Percentiles rank a stretch among this genome's conserved stretches.
phyloP scores from a whole-genome alignment of 2,888 invertebrate species.

The Ophion obscuratus region DNA sequence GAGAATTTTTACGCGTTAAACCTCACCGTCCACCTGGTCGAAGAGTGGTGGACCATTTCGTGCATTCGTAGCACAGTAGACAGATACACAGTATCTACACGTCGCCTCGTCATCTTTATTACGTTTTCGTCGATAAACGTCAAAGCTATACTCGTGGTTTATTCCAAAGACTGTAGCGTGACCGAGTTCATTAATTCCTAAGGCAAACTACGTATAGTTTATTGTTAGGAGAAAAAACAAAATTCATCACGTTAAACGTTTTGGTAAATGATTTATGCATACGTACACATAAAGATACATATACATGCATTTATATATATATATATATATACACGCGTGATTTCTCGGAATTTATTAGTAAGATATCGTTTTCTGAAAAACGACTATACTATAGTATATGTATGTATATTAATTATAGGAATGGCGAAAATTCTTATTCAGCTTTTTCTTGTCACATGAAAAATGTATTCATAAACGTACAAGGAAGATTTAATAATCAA shows the following conservation, averaged over 20 bases:
- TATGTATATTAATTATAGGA: slow-evolving; percentile 55
- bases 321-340: slow-evolving; percentile 16
- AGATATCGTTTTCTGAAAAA: not conserved
- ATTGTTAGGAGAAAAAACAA: not conserved
- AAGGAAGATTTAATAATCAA: no score
- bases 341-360: slow-evolving; percentile 29
- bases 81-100: not conserved
- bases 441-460: not conserved
- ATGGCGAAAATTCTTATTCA: slow-evolving; percentile 21
- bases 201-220: slow-evolving; percentile 38
- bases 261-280: slow-evolving; percentile 29
- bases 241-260: slow-evolving; percentile 50
- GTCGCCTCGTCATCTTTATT: not conserved
- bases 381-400: slow-evolving; percentile 45
- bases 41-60: slow-evolving; percentile 23
- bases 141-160: slow-evolving; percentile 63
- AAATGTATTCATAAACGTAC: not conserved
- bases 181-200: slow-evolving; percentile 69
- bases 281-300: slow-evolving; percentile 19
- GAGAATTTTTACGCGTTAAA: slow-evolving; percentile 3
- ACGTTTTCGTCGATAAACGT: slow-evolving; percentile 42
- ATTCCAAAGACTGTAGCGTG: slow-evolving; percentile 76
- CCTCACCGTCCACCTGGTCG: not conserved
- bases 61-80: slow-evolving; percentile 41
- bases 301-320: not conserved